Evolutionary conservation across 1,140 invertebrate species (phyloP).

Genomic region (Calosoma granatense): DNA sequence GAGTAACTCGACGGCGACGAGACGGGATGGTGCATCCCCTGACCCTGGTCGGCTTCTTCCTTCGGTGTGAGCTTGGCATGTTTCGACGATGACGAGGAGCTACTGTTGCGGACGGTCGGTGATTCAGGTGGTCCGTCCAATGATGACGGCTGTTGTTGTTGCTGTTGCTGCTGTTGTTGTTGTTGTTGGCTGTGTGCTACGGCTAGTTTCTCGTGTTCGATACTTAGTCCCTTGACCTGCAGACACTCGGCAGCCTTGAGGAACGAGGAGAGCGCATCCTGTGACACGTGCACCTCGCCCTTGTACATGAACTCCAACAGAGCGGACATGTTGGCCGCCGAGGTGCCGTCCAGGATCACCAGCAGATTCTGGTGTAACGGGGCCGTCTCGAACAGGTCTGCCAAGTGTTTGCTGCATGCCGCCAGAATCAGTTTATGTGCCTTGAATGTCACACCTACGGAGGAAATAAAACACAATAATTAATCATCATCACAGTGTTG

Average conservation of each 20-base stretch:
- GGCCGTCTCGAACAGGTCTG: conserved; percentile 81
- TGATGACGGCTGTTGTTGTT: conserved; percentile 30
- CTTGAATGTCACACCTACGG: conserved; percentile 78
- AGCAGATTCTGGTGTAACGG: conserved; percentile 70
- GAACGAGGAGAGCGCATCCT: conserved; percentile 79
- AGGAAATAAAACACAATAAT: conserved; percentile 19
- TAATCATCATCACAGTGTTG: not conserved
- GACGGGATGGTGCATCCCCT: conserved; percentile 27
- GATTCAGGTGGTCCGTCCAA: conserved; percentile 20
- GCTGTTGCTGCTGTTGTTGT: conserved; percentile 32
- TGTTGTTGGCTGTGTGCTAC: conserved; percentile 51
- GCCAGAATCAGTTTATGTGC: conserved; percentile 85
- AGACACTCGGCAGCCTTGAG: conserved; percentile 82
- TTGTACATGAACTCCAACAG: conserved; percentile 90
- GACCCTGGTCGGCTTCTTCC: conserved; percentile 31
- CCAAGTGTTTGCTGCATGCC: conserved; percentile 89
- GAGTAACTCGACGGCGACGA: conserved; percentile 33
- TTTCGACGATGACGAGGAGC: too few relatives aligned
- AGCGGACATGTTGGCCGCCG: conserved; percentile 78
- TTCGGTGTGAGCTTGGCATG: conserved; percentile 28
- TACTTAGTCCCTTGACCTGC: conserved; percentile 72
- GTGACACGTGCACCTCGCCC: conserved; percentile 82
- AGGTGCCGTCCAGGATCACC: conserved; percentile 80
- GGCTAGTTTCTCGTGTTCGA: conserved; percentile 64
- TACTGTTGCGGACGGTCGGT: conserved; percentile 18